Evolutionary conservation across 2,797 vertebrate species (phyloP), one percentile per base, ranked within the genome.

Genomic region (Rhinophrynus dorsalis): DNA sequence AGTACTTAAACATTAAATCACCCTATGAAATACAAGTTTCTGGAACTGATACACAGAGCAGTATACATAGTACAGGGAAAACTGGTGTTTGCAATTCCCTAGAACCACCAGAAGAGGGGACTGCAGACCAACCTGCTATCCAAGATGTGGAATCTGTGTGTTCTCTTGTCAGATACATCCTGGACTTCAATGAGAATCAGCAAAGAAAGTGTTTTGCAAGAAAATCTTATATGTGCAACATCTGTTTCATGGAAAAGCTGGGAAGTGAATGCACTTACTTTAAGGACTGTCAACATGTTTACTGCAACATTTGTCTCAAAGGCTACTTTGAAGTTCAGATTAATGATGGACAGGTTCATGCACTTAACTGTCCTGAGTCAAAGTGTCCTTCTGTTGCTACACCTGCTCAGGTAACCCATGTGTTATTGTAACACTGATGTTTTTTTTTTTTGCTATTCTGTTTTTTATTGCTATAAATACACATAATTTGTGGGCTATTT

Each of bases 311-410:
- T 38, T 99, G 96, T 86, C 82, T 99, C 79, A 94, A 86, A 27
- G 93, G 96, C 76, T 98, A 96, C 89, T 99, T 99, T 79, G 90
- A 96, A 84, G 95, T 99, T 77, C 94, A 96, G 85, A 99, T 99
- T 82, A 90, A 87, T 64, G 96, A 99, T 0, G 97, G 97, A 1
- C 94, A 99, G 64, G 97, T 99, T 68, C 94, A 91, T 76, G 94
- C 92, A 85, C 95, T 99, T 88, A 95, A 93, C 77, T 99, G 97
- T 72, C 97, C 97, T 5, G 94, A 97, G 77, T 94, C 92, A 40
- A 85, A 96, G 82, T 99, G 96, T 78, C 80, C 90, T 74, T 96
- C 94, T 6, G 78, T 93, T 66, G 96, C 97, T 24, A 95, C 92
- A 24, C 97, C 96, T 2, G 80, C 92, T 57, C 97, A 99, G 95